Evolutionary conservation across 2,113 vertebrate species (phyloP).

Genomic region (Amphiprion ocellaris): DNA sequence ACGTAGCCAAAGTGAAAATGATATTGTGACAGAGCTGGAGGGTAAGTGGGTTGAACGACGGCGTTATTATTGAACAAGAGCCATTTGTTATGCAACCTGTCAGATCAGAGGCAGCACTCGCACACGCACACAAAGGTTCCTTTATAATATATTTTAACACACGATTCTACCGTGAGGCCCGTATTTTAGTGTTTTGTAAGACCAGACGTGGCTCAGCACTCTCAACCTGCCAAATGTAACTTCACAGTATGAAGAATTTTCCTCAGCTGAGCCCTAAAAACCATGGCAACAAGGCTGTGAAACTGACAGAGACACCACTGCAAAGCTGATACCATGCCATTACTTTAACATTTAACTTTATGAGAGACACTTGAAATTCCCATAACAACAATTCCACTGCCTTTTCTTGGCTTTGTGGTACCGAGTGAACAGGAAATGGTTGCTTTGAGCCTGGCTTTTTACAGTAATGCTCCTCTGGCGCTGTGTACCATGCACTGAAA

Average conservation of each 20-base stretch:
- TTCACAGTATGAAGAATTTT: conserved; percentile 51
- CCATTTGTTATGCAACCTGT: conserved; percentile 57
- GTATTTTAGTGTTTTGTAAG: conserved; percentile 32
- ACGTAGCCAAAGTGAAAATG: conserved; percentile 52
- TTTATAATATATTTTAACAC: conserved; percentile 21
- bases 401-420: conserved; percentile 17
- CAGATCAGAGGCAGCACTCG: not conserved
- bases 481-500: not conserved
- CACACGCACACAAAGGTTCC: not conserved
- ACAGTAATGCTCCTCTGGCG: conserved; percentile 33
- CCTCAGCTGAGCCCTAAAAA: conserved; percentile 60
- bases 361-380: conserved; percentile 60
- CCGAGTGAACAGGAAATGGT: conserved; percentile 26
- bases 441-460: conserved; percentile 37
- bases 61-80: conserved; percentile 49
- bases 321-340: conserved; percentile 29
- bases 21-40: conserved; percentile 55
- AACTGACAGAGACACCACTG: conserved; percentile 8
- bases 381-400: conserved; percentile 39
- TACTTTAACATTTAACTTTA: conserved; percentile 61
- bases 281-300: conserved; percentile 57
- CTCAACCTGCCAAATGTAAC: conserved; percentile 50
- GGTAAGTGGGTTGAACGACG: conserved; percentile 35
- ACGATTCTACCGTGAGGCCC: conserved; percentile 1
- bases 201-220: conserved; percentile 9